A percentile compares a stretch with the other conserved stretches of the same genome.
phyloP scores from a whole-genome alignment of 92 coral and sea anemone species.

The Diadumene lineata region DNA sequence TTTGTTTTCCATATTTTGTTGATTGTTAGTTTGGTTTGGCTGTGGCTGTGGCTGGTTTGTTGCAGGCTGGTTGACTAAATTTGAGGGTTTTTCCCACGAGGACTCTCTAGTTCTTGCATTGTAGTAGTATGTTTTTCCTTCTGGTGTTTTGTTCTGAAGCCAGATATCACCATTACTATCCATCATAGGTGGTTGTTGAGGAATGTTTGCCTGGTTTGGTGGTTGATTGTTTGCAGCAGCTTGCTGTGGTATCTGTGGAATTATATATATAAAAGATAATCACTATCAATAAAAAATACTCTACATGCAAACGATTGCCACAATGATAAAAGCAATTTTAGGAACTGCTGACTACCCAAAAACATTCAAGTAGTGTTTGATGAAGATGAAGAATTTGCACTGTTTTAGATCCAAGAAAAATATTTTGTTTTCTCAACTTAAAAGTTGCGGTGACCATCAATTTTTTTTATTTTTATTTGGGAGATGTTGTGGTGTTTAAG shows the following conservation, averaged over 20 bases:
- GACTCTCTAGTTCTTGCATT: conserved; percentile 98
- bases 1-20: conserved; percentile 12
- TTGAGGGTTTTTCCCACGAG: conserved; percentile 98
- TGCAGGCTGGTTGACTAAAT: conserved; percentile 57
- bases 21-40: conserved; percentile 33
- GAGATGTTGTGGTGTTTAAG: too few relatives aligned
- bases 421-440: too few relatives aligned
- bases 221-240: neutral
- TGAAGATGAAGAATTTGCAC: too few relatives aligned
- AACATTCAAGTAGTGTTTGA: too few relatives aligned
- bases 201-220: conserved; percentile 22
- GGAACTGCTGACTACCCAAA: too few relatives aligned
- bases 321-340: too few relatives aligned
- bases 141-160: conserved; percentile 94
- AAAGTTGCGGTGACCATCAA: too few relatives aligned
- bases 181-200: conserved; percentile 80
- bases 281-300: too few relatives aligned
- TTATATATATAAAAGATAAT: neutral
- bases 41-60: conserved; percentile 58
- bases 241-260: conserved; percentile 7
- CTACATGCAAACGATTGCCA: too few relatives aligned
- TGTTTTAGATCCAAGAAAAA: too few relatives aligned
- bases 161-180: conserved; percentile 96
- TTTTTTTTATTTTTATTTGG: too few relatives aligned
- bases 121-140: conserved; percentile 89